Base-by-base conservation (phyloP, 2,113 vertebrate species). In the Sylvia atricapilla region DNA sequence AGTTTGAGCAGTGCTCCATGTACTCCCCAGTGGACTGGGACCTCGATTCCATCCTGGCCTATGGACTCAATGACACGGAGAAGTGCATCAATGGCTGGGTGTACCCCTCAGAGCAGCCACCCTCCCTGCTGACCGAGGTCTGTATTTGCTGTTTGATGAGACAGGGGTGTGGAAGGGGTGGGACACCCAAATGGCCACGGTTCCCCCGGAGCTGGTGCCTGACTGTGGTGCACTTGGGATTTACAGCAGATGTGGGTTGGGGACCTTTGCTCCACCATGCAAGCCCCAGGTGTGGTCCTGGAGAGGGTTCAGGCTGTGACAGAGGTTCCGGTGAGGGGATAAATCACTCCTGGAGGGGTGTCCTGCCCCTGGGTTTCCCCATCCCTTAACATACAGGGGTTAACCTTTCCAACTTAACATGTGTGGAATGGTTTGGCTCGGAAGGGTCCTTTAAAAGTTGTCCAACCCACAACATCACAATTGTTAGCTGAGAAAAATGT, bases 71-170 rank as follows among this genome's bases (percentile, higher is more conserved):
- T 4, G 15, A 60, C 30, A 99, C 98, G 0, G 92, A 98, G 28
- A 77, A 87, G 33, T 99, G 99, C 27, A 74, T 49, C 7, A 62
- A 88, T 18, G 98, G 98, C 62, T 98, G 98, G 91, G 93, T 95
- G 39, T 99, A 98, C 60, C 94, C 88, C 11, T 92, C 98, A 17
- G 17, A 43, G 25, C 96, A 88, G 14, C 94, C 96, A 6, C 98
- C 60, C 1, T 98, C 98, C 27, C 94, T 99, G 33, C 93, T 98
- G 31, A 98, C 98, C 0, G 98, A 99, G 98, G 99, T 99, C 73
- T 73, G 97, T 96, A 28, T 27, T 9, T 3, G 2, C 17, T 14
- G 8, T 49, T 31, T 19, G 22, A 13, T 0, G 0, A 0, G 14
- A n/a, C 20, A 0, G 90, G 83, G 47, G 8, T 0, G 6, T 28